Evolutionary conservation across 2,113 vertebrate species (phyloP), one percentile per base, ranked within the genome.

Genomic region (Chionomys nivalis): DNA sequence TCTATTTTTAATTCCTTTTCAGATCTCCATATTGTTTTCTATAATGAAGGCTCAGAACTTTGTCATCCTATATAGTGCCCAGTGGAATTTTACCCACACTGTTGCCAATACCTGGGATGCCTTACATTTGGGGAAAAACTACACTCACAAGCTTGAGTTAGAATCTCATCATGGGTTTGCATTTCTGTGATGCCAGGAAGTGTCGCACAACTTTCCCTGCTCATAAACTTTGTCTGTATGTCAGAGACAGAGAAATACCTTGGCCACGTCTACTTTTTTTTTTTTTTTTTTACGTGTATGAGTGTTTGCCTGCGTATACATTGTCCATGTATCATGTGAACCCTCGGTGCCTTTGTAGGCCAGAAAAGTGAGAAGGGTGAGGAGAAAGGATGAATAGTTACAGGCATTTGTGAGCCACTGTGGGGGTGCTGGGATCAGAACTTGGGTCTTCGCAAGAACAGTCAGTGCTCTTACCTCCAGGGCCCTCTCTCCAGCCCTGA

Each of bases 41-140:
- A 13, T 39, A 63, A 39, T 2, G 19, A 26, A 17, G 68, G 26
- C 5, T 44, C 31, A 33, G 24, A 14, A 24, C n/a, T 58, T 5
- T 44, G 13, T 21, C 39, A 1, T 39, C 1, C 7, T 33, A 13
- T 21, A 44, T 55, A 26, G 12, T 36, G n/a, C 11, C 5, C 44
- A 66, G 6, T 6, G 42, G 7, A 72, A 8, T 49, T 52, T 65
- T 63, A n/a, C 49, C 1, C 6, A 61, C 19, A 72, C 16, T 31
- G 0, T n/a, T 70, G 2, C 21, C 19, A 44, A 14, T 6, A 23
- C 28, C 14, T 31, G 23, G 1, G 9, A 10, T 66, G 17, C 44
- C 31, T 85, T 66, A n/a, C 11, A 0, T 58, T 61, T 49, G 70
- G 39, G 5, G 47, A 23, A 16, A 24, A n/a, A 36, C 24, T 19